A percentile compares a stretch with the other conserved stretches of the same genome.
These are phyloP conservation scores for Lasioglossum villosulum DNA, from an alignment of 2,888 invertebrate genomes.

Conservation along the genomic window DNA sequence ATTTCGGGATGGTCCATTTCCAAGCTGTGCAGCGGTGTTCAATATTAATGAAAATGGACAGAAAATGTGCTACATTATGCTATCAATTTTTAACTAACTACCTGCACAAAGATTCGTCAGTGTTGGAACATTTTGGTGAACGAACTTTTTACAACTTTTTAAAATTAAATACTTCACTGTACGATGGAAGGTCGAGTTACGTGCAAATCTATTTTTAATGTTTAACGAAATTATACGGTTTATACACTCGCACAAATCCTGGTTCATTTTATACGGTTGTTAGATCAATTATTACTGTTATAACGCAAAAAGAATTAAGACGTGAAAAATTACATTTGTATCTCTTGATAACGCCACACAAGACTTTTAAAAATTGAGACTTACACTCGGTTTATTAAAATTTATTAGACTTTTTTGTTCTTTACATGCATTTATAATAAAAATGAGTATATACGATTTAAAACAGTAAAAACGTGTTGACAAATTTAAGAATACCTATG, in stretches of 20 bases:
- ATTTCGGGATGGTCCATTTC: neutral
- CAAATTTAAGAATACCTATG: too few species aligned
- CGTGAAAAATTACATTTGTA: too few species aligned
- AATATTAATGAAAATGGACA: neutral
- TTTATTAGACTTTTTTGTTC: too few species aligned
- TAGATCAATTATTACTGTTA: neutral
- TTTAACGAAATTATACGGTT: neutral
- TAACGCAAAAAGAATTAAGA: too few species aligned
- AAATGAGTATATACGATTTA: too few species aligned
- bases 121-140: neutral
- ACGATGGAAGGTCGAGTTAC: neutral
- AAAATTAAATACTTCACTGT: neutral
- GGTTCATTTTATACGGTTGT: neutral
- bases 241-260: neutral
- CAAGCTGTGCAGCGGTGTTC: neutral
- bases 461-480: too few species aligned
- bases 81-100: neutral
- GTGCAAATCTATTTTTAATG: neutral
- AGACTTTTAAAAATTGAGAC: too few species aligned
- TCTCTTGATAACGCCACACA: too few species aligned
- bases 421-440: too few species aligned
- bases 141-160: neutral
- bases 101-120: neutral
- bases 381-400: too few species aligned
- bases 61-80: neutral